Evolutionary conservation across 2,113 vertebrate species (phyloP), one percentile per base, ranked within the genome.

Genomic region (Phyllostomus hastatus): DNA sequence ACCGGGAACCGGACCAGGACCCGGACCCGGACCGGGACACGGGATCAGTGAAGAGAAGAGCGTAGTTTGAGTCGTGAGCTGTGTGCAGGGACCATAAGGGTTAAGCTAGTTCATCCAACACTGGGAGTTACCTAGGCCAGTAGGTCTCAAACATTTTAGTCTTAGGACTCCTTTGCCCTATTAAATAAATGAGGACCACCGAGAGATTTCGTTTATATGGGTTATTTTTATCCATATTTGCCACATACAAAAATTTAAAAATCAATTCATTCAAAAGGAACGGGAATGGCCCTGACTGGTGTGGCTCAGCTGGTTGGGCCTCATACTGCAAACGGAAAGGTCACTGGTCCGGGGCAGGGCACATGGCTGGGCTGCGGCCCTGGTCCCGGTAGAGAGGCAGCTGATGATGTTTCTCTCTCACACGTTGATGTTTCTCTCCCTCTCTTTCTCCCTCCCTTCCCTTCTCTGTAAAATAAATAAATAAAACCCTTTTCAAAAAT

Each of bases 21-120:
- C 41, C 24, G 14, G 16, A 54, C 16, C 4, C 0, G 15, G 43
- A 28, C 41, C 41, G 11, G 14, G 16, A 54, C 16, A 4, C 0
- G 15, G 43, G 64, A 4, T 2, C 19, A 17, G 7, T 7, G 38
- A 67, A 59, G 59, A 43, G 5, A 57, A 22, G 35, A 57, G 22
- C 7, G 1, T 31, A 19, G 33, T 84, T 64, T 12, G 64, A 72
- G 22, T 14, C 28, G 41, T 61, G 57, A 59, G 12, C 61, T 54
- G 31, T 10, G 31, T 14, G 59, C 46, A 11, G 35, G 59, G 26
- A 20, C 35, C 4, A 3, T 33, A 12, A 12, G 5, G 24, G 33
- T 12, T 4, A 12, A 46, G 33, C 9, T 2, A 22, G 50, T 31
- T n/a, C n/a, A 35, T 26, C 43, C n/a, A 9, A 54, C 72, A 50